phyloP scores from a whole-genome alignment of 1,140 invertebrate species.

The Zaprionus lachaisei region DNA sequence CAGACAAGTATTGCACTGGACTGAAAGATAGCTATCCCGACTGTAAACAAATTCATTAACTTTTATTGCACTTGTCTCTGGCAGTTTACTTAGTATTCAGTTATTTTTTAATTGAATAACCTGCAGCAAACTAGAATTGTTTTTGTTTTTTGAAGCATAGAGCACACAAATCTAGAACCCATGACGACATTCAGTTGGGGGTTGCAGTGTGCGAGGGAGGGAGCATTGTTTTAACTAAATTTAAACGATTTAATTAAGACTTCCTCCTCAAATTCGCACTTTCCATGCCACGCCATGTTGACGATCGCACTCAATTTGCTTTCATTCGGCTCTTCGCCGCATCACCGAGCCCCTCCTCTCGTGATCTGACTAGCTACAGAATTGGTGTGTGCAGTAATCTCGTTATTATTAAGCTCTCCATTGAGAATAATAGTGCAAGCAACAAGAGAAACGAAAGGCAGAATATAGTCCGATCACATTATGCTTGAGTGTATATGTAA shows the following conservation, averaged over 20 bases:
- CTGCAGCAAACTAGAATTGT: neutral
- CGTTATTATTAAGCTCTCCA: slow-evolving; percentile 5
- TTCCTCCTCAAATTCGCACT: slow-evolving; percentile 55
- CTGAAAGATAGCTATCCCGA: neutral
- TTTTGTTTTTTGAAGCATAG: too few species aligned
- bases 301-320: slow-evolving; percentile 58
- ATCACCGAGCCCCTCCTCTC: neutral
- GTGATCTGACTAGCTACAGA: slow-evolving; percentile 1
- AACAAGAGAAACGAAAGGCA: neutral
- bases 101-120: neutral
- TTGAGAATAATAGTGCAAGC: slow-evolving; percentile 15
- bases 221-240: slow-evolving; percentile 50
- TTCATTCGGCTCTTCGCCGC: slow-evolving; percentile 44
- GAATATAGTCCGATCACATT: neutral
- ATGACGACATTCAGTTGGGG: neutral
- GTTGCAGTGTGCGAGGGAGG: neutral
- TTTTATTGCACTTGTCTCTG: slow-evolving; percentile 25
- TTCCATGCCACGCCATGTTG: slow-evolving; percentile 19
- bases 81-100: slow-evolving; percentile 8
- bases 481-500: neutral
- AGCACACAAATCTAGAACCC: too few species aligned
- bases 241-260: slow-evolving; percentile 68
- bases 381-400: neutral
- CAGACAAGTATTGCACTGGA: slow-evolving; percentile 4
- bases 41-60: slow-evolving; percentile 37